phyloP scores from a whole-genome alignment of 2,888 invertebrate genomes.

The Nomada goodeniana region DNA sequence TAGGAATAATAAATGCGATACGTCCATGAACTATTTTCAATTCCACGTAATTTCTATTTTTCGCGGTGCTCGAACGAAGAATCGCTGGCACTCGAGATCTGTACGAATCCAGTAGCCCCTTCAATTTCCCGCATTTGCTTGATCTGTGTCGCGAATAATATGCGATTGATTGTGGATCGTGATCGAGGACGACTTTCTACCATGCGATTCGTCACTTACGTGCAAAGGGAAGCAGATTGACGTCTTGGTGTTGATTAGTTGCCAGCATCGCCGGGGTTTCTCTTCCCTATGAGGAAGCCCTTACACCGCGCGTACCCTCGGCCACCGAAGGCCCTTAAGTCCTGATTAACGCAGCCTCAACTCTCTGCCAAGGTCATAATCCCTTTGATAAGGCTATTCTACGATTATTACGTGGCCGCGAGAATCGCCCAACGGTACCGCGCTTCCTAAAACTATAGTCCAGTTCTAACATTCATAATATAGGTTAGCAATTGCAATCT shows the following conservation, averaged over 20 bases:
- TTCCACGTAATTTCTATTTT: too few species aligned
- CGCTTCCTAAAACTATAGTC: neutral
- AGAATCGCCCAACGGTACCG: slow-evolving; percentile 20
- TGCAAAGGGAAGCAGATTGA: slow-evolving; percentile 61
- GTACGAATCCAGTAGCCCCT: too few species aligned
- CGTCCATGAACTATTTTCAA: too few species aligned
- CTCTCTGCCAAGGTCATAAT: slow-evolving; percentile 76
- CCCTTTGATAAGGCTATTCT: slow-evolving; percentile 76
- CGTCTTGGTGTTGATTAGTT: slow-evolving; percentile 81
- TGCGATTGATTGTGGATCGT: neutral
- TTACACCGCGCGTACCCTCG: slow-evolving; percentile 70
- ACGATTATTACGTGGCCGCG: slow-evolving; percentile 71
- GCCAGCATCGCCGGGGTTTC: slow-evolving; percentile 79
- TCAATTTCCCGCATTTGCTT: neutral
- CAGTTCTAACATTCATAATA: neutral
- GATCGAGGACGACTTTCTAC: slow-evolving; percentile 46
- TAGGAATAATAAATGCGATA: too few species aligned
- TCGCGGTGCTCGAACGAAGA: too few species aligned
- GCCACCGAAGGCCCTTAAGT: slow-evolving; percentile 76
- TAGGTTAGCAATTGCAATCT: too few species aligned
- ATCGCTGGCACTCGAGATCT: too few species aligned
- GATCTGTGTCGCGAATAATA: slow-evolving; percentile 8
- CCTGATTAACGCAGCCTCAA: slow-evolving; percentile 79
- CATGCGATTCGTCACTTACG: slow-evolving; percentile 39
- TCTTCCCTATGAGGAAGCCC: slow-evolving; percentile 76